Base-by-base conservation (phyloP, 2,113 vertebrate species). In the Rhadina sibilatrix region DNA sequence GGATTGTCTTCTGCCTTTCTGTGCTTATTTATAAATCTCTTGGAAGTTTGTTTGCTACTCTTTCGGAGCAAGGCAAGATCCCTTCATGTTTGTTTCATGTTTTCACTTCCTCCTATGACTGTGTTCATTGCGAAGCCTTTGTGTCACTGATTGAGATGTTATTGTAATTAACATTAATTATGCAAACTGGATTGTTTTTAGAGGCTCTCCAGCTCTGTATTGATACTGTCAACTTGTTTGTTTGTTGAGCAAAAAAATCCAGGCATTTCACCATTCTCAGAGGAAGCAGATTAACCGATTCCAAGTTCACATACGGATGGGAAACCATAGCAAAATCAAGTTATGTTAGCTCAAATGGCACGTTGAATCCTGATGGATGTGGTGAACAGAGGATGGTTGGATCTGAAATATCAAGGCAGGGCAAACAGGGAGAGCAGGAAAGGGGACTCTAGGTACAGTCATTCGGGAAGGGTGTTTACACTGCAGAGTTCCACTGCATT, bases 161-260 rank as follows among this genome's bases (percentile, higher is more conserved):
- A 79, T 95, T 97, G 90, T 96, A 95, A 97, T 97, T 94, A 97
- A 95, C 93, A 83, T 94, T 94, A 97, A 97, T 97, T 96, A 94
- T 89, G 94, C 83, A 93, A 89, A 94, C 93, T 95, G 86, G 56
- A 89, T 91, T 97, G 87, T 80, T 95, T 97, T 97, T 94, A 95
- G 96, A 95, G 78, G 68, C 94, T 92, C 68, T 96, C 70, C 78
- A 74, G 18, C 61, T 92, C 96, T 42, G 83, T 66, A 90, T 89
- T 91, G 93, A 96, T 95, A 92, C 66, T 91, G 89, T 95, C 96
- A 89, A 85, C 95, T 96, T 92, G 72, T 87, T 91, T 89, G 72
- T 96, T 94, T 81, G 88, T 90, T 86, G 91, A 95, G 82, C 91
- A 81, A 87, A 54, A 54, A 94, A 96, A 86, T 89, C 56, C 65